A percentile compares a stretch with the other conserved stretches of the same genome.
phyloP scores from a whole-genome alignment of 2,113 vertebrate species.

The Furnarius figulus region DNA sequence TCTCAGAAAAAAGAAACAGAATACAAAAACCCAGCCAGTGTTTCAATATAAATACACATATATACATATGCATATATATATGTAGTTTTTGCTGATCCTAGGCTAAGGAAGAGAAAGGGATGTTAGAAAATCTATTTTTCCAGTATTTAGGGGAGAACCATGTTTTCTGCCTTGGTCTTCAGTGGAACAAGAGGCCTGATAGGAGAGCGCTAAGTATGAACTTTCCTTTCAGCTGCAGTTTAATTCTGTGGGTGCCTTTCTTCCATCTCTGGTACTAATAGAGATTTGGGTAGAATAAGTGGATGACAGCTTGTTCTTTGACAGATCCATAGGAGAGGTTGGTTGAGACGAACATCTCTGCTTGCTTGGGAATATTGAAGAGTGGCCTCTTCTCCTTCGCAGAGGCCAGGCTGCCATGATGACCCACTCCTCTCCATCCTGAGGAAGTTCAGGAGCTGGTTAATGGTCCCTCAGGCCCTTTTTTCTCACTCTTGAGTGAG shows the following conservation, averaged over 20 bases:
- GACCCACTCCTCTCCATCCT: background rate
- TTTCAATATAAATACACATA: background rate
- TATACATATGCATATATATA: background rate
- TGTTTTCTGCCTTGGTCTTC: background rate
- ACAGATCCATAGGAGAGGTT: background rate
- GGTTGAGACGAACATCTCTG: background rate
- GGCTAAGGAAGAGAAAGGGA: background rate
- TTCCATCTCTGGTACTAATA: background rate
- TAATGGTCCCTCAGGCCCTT: background rate
- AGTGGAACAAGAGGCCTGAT: background rate
- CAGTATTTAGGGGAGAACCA: background rate
- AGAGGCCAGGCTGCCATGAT: background rate
- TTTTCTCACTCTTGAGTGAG: background rate
- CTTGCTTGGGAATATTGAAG: background rate
- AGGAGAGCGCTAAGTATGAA: background rate
- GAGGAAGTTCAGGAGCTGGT: background rate
- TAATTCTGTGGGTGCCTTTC: background rate
- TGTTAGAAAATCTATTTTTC: background rate
- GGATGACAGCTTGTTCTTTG: background rate
- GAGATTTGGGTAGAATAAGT: background rate
- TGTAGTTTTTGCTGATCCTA: background rate
- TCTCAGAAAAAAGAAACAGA: background rate
- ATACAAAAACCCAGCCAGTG: background rate
- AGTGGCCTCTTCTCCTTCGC: background rate
- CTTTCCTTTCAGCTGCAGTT: background rate